Base-by-base conservation (phyloP, 2,888 invertebrate species). In the Buathra laborator region DNA sequence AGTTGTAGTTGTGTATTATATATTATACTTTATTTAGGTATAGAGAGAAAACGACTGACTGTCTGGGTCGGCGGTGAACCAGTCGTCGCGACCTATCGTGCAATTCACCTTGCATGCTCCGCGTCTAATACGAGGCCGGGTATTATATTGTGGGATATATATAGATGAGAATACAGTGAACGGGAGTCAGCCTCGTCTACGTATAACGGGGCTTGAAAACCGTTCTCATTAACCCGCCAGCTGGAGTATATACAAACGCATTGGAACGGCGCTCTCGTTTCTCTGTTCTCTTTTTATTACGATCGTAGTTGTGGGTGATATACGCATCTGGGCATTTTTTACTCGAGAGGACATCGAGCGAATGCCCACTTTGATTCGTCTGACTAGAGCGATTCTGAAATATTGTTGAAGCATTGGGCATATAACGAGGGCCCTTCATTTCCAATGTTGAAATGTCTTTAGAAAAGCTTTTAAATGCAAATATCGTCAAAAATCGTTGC, bases 151-250 rank as follows among this genome's bases (percentile, higher is more conserved):
- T 48, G 48, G 29, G 43, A 59, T 66, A 44, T 56, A 43, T 74
- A 37, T 68, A 46, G 12, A 7, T 43, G n/a, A 6, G 46, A 43
- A 59, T 81, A 80, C 46, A 62, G 64, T 56, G 75, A 76, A 79
- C 46, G 70, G 72, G 84, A 79, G 67, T 66, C 83, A 82, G 76
- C 80, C 81, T 75, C 81, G 81, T 85, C 85, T 83, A 48, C 68
- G 85, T 88, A 90, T 90, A 91, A 91, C 90, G 89, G 89, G 83
- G 87, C 91, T 92, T 90, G 90, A 92, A 79, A 91, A 92, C 92
- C 91, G 90, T 92, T 92, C 91, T 91, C 92, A 92, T 92, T 92
- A 92, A 92, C 91, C 90, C 88, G 88, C 90, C 89, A 90, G 90
- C 89, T 88, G 90, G 89, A 90, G 70, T 76, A 78, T 66, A 24